phyloP scores from a whole-genome alignment of 2,797 vertebrate species.

The Prionace glauca region DNA sequence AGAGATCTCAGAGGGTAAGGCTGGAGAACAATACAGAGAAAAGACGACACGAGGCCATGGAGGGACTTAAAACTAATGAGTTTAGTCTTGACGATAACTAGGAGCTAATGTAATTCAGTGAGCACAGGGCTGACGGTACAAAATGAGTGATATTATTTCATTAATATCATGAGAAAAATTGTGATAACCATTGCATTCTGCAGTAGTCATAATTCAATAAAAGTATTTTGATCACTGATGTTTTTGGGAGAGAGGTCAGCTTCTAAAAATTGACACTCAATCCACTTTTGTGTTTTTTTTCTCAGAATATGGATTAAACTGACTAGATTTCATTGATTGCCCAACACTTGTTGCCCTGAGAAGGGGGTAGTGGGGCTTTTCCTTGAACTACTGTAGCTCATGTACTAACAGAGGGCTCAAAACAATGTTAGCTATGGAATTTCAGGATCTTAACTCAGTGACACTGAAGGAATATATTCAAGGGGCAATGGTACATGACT shows the following conservation, averaged over 20 bases:
- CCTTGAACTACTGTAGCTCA: neutral
- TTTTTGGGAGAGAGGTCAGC: neutral
- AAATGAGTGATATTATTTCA: neutral
- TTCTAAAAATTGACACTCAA: neutral
- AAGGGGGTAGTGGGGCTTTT: neutral
- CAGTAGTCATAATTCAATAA: neutral
- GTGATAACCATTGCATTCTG: neutral
- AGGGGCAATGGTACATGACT: neutral
- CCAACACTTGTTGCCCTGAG: neutral
- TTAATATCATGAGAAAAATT: neutral
- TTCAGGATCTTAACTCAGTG: neutral
- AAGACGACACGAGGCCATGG: too few relatives aligned
- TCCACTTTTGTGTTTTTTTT: neutral
- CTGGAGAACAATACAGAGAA: neutral
- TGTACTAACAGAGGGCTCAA: neutral
- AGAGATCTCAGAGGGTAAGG: neutral
- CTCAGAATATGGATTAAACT: neutral
- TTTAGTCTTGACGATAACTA: neutral
- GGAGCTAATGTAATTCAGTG: neutral
- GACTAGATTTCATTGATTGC: neutral
- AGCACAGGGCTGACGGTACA: neutral
- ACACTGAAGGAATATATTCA: neutral
- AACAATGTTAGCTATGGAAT: neutral
- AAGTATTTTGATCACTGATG: neutral
- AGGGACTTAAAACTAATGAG: neutral